Evolutionary conservation across 35 echinoderm and acorn worm species (phyloP).

Genomic region (Lytechinus variegatus): DNA sequence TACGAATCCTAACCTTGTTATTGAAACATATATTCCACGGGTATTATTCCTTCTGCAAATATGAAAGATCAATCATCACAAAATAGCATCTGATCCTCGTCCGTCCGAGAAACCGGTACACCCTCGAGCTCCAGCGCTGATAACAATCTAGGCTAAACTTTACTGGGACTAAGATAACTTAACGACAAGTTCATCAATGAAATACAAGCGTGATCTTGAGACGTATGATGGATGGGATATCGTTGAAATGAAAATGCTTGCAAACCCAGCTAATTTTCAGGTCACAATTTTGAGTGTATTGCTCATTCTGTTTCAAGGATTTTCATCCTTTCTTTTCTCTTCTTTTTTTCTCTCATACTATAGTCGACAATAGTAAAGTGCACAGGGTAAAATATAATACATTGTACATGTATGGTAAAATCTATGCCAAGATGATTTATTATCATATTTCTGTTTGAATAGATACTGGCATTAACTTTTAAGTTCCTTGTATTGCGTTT

Average conservation of each 20-base stretch:
- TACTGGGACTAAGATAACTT: not conserved
- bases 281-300: not conserved
- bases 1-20: not conserved
- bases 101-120: not conserved
- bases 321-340: not conserved
- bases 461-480: not conserved
- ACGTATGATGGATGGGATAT: not conserved
- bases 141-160: not conserved
- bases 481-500: not conserved
- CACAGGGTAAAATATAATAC: not conserved
- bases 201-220: not conserved
- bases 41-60: not conserved
- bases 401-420: not conserved
- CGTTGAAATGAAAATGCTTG: not conserved
- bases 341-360: not conserved
- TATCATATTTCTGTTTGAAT: not conserved
- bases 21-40: not conserved
- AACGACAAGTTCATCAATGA: constrained; percentile 3
- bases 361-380: not conserved
- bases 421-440: not conserved
- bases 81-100: not conserved
- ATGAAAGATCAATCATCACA: not conserved
- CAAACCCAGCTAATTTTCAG: not conserved
- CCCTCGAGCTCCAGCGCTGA: not conserved
- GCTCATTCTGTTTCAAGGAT: not conserved